Evolutionary conservation across 2,113 vertebrate species (phyloP).

Genomic region (Rafetus swinhoei): DNA sequence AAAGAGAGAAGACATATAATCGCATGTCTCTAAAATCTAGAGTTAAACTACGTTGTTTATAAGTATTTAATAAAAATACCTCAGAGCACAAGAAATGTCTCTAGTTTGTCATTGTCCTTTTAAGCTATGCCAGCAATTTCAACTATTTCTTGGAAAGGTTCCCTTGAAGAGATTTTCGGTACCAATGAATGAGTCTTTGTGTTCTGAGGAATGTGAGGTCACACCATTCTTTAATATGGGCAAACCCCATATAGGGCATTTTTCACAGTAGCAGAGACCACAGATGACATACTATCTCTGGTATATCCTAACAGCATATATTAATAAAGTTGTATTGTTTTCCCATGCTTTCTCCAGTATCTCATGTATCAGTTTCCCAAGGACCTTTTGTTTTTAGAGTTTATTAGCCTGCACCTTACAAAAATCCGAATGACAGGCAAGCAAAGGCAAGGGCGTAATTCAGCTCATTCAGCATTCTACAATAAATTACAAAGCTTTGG

Average conservation of each 20-base stretch:
- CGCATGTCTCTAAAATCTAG: background rate
- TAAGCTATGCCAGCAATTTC: constrained; percentile 71
- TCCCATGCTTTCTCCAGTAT: background rate
- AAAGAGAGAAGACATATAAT: background rate
- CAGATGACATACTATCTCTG: constrained; percentile 41
- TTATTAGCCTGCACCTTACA: background rate
- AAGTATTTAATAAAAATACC: constrained; percentile 56
- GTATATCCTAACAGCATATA: background rate
- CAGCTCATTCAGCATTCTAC: background rate
- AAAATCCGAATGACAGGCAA: background rate
- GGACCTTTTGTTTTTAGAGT: background rate
- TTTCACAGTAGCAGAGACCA: constrained; percentile 53
- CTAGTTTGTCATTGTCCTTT: constrained; percentile 68
- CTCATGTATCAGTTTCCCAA: background rate
- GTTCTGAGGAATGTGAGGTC: constrained; percentile 71
- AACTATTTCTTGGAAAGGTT: constrained; percentile 73
- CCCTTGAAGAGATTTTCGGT: constrained; percentile 67
- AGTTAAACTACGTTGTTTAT: constrained; percentile 54
- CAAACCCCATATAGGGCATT: constrained; percentile 31
- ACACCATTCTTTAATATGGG: constrained; percentile 41
- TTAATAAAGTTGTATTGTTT: background rate
- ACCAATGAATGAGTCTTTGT: constrained; percentile 78
- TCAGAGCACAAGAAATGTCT: constrained; percentile 54
- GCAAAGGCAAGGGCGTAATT: background rate
- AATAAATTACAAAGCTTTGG: background rate